Evolutionary conservation across 2,888 invertebrate genomes (phyloP).

Genomic region (Drosophila borealis): DNA sequence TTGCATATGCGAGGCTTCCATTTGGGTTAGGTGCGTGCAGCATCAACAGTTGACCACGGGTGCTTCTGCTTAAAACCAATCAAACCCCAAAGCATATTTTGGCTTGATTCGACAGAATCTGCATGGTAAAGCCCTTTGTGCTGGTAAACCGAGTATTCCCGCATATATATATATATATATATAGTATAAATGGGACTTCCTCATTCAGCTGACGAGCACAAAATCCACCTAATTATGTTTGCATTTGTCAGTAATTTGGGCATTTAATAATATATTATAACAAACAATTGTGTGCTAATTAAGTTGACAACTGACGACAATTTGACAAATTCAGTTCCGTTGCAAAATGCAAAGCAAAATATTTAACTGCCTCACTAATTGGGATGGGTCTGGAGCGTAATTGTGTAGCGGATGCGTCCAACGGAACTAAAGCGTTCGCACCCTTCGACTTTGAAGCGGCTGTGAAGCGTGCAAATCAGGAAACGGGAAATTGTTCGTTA

Average conservation of each 20-base stretch:
- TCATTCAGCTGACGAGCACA: not conserved
- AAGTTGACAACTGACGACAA: conserved; percentile 43
- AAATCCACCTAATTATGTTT: not conserved
- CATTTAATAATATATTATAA: conserved; percentile 28
- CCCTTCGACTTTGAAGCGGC: conserved; percentile 27
- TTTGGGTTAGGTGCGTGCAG: not conserved
- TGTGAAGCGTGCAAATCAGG: conserved; percentile 59
- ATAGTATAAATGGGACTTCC: not conserved
- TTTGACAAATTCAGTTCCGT: conserved; percentile 75
- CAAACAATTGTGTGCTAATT: conserved; percentile 44
- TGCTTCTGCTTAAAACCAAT: not conserved
- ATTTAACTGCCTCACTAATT: conserved; percentile 33
- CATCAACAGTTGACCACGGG: no score
- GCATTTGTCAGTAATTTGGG: conserved; percentile 8
- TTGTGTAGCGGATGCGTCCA: conserved; percentile 23
- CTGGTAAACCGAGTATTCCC: no score
- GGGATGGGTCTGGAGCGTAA: conserved; percentile 7
- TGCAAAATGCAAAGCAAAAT: conserved; percentile 25
- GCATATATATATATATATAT: not conserved
- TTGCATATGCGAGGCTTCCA: not conserved
- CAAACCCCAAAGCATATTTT: not conserved
- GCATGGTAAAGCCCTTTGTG: not conserved
- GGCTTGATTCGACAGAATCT: not conserved
- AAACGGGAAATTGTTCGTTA: conserved; percentile 74
- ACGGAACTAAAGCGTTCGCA: conserved; percentile 36